Evolutionary conservation across 2,888 invertebrate species (phyloP).

Genomic region (Endomychus coccineus): DNA sequence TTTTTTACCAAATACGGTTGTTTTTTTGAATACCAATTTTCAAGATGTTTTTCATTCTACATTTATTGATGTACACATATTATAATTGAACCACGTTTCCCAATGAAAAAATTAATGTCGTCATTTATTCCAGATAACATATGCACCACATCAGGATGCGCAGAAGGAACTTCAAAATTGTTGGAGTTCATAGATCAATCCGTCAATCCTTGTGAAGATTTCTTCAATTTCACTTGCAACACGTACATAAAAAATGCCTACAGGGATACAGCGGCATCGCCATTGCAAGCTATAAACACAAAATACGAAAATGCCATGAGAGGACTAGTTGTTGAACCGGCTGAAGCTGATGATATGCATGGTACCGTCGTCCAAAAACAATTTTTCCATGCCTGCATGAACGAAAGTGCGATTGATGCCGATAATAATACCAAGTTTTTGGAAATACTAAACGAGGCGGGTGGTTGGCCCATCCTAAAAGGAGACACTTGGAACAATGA

Average conservation of each 20-base stretch:
- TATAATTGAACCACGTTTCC: too few species aligned
- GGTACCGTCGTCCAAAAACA: neutral
- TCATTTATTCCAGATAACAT: too few species aligned
- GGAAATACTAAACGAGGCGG: neutral
- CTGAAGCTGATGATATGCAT: neutral
- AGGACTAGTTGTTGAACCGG: neutral
- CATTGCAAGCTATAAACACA: neutral
- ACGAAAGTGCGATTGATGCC: neutral
- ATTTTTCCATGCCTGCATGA: neutral
- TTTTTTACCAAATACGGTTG: too few species aligned
- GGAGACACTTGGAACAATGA: neutral
- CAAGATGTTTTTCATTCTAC: too few species aligned
- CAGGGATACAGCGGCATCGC: neutral
- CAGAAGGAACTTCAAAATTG: neutral
- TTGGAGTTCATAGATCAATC: neutral
- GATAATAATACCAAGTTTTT: neutral
- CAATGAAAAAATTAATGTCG: too few species aligned
- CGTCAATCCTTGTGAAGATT: constrained; percentile 1
- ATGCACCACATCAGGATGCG: neutral
- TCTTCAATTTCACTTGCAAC: neutral
- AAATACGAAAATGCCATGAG: neutral
- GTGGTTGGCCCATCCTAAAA: neutral
- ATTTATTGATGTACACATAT: too few species aligned
- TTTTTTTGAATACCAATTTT: too few species aligned
- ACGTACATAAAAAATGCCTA: neutral